phyloP scores from a whole-genome alignment of 2,888 invertebrate genomes.

The Heliconius erato region DNA sequence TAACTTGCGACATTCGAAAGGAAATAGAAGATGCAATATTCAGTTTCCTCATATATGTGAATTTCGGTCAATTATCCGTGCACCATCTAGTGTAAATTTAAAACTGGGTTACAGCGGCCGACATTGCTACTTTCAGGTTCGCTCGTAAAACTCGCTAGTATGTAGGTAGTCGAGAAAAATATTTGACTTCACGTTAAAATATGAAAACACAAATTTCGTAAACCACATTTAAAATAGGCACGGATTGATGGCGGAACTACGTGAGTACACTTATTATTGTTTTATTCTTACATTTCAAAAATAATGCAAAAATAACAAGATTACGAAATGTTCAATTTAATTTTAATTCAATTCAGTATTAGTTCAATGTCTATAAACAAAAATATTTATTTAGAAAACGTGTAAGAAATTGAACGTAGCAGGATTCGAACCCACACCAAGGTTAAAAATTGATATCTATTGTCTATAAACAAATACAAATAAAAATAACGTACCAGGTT shows the following conservation, averaged over 20 bases:
- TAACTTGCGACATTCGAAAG: conserved; percentile 34
- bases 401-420: no score
- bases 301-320: background rate
- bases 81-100: conserved; percentile 74
- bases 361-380: no score
- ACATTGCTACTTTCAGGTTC: conserved; percentile 61
- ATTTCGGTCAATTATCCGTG: conserved; percentile 68
- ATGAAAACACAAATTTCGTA: conserved; percentile 37
- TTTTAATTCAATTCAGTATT: no score
- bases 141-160: conserved; percentile 54
- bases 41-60: conserved; percentile 50
- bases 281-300: conserved; percentile 12
- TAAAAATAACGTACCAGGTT: conserved; percentile 91
- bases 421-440: no score
- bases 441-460: no score
- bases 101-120: conserved; percentile 77
- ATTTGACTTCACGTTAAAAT: conserved; percentile 40
- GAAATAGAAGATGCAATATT: conserved; percentile 50
- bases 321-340: background rate
- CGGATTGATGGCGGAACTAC: conserved; percentile 15
- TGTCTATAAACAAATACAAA: background rate
- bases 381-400: background rate
- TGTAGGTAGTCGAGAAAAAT: conserved; percentile 42
- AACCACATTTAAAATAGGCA: conserved; percentile 27
- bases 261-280: conserved; percentile 13